These are phyloP conservation scores for Phorcus lineatus DNA, from an alignment of 2,888 invertebrate species.

Conservation along the genomic window DNA sequence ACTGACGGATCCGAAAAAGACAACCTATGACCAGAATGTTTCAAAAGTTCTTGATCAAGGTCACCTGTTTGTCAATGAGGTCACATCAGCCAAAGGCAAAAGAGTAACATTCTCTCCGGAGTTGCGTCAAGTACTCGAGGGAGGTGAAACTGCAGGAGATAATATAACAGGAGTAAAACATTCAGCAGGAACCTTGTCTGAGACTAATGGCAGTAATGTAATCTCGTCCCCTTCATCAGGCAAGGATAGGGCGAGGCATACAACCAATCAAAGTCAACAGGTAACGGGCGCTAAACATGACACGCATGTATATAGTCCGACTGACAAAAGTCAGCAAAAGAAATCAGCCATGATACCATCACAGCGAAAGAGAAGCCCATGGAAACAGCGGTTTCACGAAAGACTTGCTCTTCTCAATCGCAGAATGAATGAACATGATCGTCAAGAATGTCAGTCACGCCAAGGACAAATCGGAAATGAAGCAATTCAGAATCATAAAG, in stretches of 20 bases:
- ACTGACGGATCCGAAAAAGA: background rate
- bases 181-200: too few species aligned
- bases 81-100: background rate
- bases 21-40: background rate
- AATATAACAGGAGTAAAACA: too few species aligned
- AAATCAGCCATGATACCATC: background rate
- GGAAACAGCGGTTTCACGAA: constrained; percentile 3
- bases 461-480: too few species aligned
- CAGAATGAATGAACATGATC: background rate
- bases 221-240: too few species aligned
- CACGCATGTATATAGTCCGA: too few species aligned
- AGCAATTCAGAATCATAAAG: background rate
- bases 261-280: too few species aligned
- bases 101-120: constrained; percentile 7
- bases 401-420: background rate
- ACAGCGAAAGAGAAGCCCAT: background rate
- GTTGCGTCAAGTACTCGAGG: background rate
- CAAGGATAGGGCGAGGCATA: too few species aligned
- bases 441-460: too few species aligned
- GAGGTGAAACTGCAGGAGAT: background rate
- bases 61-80: background rate
- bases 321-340: background rate
- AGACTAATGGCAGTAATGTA: too few species aligned
- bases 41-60: too few species aligned
- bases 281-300: too few species aligned